phyloP scores from a whole-genome alignment of 2,797 vertebrate species.

The Coracias cyanogaster region DNA sequence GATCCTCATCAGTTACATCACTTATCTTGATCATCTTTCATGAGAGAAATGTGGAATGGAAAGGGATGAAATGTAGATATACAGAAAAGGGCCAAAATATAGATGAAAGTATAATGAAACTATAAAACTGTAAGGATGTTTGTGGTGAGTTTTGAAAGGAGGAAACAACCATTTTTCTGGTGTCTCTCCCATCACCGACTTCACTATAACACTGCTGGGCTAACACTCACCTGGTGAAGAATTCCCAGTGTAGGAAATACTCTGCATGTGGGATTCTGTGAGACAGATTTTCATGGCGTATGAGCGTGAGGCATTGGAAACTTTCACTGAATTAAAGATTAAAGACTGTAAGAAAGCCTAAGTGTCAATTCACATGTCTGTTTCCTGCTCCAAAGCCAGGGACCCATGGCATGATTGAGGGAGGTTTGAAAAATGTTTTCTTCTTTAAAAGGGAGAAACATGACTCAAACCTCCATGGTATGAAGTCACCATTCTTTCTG shows the following conservation, averaged over 20 bases:
- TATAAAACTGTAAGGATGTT: background rate
- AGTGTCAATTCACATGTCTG: background rate
- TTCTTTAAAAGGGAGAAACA: background rate
- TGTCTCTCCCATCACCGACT: background rate
- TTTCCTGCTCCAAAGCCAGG: background rate
- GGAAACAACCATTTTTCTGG: background rate
- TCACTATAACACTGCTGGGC: background rate
- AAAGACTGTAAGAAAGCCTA: background rate
- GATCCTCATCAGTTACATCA: background rate
- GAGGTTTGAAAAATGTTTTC: background rate
- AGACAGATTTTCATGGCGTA: fast-evolving
- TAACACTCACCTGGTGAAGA: background rate
- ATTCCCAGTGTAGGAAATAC: background rate
- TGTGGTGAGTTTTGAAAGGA: background rate
- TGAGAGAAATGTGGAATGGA: background rate
- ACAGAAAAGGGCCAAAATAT: background rate
- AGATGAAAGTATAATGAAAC: background rate
- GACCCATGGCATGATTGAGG: background rate
- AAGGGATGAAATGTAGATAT: background rate
- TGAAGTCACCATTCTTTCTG: constrained; percentile 71
- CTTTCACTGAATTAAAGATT: background rate
- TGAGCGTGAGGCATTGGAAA: background rate
- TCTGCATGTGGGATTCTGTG: background rate
- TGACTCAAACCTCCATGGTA: background rate
- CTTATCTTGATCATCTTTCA: background rate